Evolutionary conservation across 2,888 invertebrate species (phyloP).

Genomic region (Parnassius mnemosyne): DNA sequence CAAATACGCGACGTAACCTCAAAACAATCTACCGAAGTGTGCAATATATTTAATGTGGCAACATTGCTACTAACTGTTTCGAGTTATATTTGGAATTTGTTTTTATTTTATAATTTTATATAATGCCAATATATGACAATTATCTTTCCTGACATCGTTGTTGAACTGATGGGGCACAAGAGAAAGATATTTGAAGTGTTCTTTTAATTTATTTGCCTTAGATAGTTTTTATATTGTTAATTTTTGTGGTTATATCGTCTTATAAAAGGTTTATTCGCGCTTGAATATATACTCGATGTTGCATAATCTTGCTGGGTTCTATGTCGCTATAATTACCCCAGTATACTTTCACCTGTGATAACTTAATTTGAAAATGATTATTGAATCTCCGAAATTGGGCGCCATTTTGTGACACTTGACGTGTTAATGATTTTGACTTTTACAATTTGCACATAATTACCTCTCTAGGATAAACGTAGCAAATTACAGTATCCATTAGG

Average conservation of each 20-base stretch:
- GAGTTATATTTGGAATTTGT: neutral
- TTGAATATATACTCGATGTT: neutral
- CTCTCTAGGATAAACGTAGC: slow-evolving; percentile 47
- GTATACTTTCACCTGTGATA: slow-evolving; percentile 24
- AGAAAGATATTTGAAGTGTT: neutral
- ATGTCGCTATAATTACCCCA: slow-evolving; percentile 1
- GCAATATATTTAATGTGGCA: slow-evolving; percentile 14
- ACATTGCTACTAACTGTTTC: neutral
- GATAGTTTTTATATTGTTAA: slow-evolving; percentile 1
- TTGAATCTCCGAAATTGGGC: slow-evolving; percentile 16
- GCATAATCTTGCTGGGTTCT: neutral
- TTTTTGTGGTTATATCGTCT: slow-evolving; percentile 13
- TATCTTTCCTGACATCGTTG: neutral
- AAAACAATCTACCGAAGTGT: slow-evolving; percentile 5
- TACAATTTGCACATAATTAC: slow-evolving; percentile 49
- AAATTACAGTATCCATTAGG: slow-evolving; percentile 67
- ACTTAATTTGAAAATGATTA: slow-evolving; percentile 1
- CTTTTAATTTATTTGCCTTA: neutral
- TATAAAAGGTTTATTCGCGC: neutral
- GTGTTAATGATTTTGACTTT: slow-evolving; percentile 8
- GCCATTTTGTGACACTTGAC: slow-evolving; percentile 24
- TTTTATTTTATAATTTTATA: neutral
- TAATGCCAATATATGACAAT: neutral
- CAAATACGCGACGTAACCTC: slow-evolving; percentile 26
- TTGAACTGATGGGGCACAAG: neutral